A percentile compares a stretch with the other conserved stretches of the same genome.
These are phyloP conservation scores for Microcebus ravelobensis DNA, from an alignment of 2,113 vertebrate species.

Conservation along the genomic window DNA sequence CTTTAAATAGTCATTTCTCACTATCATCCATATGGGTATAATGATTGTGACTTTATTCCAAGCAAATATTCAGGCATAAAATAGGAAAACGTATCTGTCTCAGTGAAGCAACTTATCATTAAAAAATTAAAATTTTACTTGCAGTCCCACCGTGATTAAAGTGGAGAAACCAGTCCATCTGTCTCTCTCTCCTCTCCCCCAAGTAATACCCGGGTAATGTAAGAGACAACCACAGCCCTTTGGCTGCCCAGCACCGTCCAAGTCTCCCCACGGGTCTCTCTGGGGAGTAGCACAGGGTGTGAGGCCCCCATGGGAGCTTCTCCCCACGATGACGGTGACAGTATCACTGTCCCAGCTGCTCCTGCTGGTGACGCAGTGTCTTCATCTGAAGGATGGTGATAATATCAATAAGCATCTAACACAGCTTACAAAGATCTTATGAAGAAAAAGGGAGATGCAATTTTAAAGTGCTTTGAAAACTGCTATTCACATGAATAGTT, in stretches of 20 bases:
- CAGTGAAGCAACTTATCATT: background rate
- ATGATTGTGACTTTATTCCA: background rate
- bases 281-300: background rate
- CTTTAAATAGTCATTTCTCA: background rate
- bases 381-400: background rate
- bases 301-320: fast-evolving
- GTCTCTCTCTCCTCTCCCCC: fast-evolving
- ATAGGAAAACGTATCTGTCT: background rate
- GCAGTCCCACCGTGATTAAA: background rate
- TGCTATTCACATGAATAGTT: background rate
- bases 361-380: background rate
- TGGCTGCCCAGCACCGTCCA: background rate
- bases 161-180: background rate
- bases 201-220: background rate
- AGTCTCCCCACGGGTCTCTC: background rate
- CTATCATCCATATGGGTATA: background rate
- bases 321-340: fast-evolving
- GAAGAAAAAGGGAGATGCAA: background rate
- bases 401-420: background rate
- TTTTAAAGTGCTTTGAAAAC: slow-evolving; percentile 32
- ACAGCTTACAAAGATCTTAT: background rate
- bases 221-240: background rate
- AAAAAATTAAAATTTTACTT: background rate
- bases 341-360: fast-evolving
- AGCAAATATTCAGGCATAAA: slow-evolving; percentile 3